These are phyloP conservation scores for Scomber scombrus DNA, from an alignment of 2,113 vertebrate species.

Conservation along the genomic window DNA sequence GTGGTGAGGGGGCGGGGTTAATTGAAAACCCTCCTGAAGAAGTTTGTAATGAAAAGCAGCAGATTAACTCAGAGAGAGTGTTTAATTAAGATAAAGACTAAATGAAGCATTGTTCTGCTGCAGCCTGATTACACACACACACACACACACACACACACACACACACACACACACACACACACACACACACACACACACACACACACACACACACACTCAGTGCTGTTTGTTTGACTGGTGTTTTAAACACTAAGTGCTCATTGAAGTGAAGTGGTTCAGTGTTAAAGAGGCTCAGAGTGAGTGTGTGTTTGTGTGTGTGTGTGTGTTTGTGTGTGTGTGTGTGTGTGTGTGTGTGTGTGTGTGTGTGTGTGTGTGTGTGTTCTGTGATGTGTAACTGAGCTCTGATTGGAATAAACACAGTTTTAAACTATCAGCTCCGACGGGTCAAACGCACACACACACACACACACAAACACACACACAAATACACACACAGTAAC, in stretches of 20 bases:
- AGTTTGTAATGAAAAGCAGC: conserved; percentile 71
- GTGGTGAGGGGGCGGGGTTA: conserved; percentile 51
- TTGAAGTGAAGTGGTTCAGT: conserved; percentile 50
- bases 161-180: conserved; percentile 4
- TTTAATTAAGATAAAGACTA: conserved; percentile 79
- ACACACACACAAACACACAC: no score
- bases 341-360: conserved; percentile 18
- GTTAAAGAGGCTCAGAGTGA: conserved; percentile 4
- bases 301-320: conserved; percentile 6
- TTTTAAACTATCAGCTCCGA: conserved; percentile 23
- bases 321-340: conserved; percentile 2
- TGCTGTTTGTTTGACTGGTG: conserved; percentile 7
- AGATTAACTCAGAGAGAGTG: conserved; percentile 69
- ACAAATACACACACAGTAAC: no score
- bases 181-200: conserved; percentile 5
- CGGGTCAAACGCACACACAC: not conserved
- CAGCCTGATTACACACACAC: conserved; percentile 39
- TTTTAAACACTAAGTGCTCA: conserved; percentile 23
- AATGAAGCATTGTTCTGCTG: conserved; percentile 64
- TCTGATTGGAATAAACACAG: conserved; percentile 50
- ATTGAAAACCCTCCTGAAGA: conserved; percentile 60
- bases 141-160: conserved; percentile 25
- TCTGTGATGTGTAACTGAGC: conserved; percentile 50
- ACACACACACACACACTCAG: not conserved
- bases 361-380: conserved; percentile 16